A percentile compares a stretch with the other conserved stretches of the same genome.
These are phyloP conservation scores for Heliconius erato DNA, from an alignment of 2,888 invertebrate genomes.

Conservation along the genomic window DNA sequence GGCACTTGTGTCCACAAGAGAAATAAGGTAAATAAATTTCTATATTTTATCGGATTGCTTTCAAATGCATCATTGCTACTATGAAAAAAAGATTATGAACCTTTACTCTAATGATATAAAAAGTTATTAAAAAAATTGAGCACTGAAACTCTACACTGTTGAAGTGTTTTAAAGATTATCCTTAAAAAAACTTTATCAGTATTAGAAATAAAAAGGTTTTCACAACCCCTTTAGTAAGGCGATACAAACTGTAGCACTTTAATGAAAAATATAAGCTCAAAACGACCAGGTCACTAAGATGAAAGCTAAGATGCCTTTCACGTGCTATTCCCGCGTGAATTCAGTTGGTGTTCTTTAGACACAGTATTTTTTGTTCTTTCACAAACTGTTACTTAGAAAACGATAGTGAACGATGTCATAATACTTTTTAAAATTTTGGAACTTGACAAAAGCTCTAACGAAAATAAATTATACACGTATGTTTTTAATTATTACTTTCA, in stretches of 20 bases:
- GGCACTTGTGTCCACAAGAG: background rate
- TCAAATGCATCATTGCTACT: background rate
- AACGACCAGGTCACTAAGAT: constrained; percentile 21
- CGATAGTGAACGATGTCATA: background rate
- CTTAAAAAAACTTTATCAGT: background rate
- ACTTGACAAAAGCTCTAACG: background rate
- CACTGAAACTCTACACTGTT: no score
- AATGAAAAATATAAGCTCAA: constrained; percentile 15
- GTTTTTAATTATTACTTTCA: background rate
- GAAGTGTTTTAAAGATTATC: background rate
- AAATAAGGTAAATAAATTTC: background rate
- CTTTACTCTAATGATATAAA: background rate
- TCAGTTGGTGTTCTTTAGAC: constrained; percentile 1
- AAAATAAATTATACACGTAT: background rate
- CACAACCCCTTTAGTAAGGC: background rate
- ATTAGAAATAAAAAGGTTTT: background rate
- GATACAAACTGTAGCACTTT: constrained; percentile 16
- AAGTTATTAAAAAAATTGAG: background rate
- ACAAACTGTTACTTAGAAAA: background rate
- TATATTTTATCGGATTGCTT: background rate
- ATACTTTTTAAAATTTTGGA: background rate
- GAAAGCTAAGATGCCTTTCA: constrained; percentile 26
- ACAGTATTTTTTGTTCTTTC: background rate
- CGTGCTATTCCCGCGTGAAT: constrained; percentile 10
- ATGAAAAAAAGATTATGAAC: background rate